Conservation (phyloP, 2,888 invertebrate species). For the Nemapogon koenigi region DNA sequence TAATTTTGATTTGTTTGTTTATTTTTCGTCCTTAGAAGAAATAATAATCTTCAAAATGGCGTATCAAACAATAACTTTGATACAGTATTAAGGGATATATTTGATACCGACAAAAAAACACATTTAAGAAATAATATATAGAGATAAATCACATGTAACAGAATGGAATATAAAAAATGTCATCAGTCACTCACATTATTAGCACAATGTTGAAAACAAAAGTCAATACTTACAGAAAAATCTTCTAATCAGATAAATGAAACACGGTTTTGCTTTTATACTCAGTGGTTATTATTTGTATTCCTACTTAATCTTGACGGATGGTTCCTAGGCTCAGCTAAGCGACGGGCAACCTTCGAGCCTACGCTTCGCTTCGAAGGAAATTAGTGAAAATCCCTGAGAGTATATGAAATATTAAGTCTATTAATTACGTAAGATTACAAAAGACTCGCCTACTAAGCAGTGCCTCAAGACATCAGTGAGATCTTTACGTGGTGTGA, state of each 20-base stretch:
- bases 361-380: conserved; percentile 14
- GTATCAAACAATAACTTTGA: no score
- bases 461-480: conserved; percentile 27
- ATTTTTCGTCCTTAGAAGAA: no score
- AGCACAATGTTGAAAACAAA: no score
- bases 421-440: conserved; percentile 47
- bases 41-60: no score
- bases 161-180: no score
- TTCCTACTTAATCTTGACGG: conserved; percentile 10
- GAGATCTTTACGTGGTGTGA: conserved; percentile 44
- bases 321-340: conserved; percentile 11
- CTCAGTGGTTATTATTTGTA: conserved; percentile 8
- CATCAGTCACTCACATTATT: no score
- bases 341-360: conserved; percentile 4
- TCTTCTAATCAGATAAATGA: conserved; percentile 7
- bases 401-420: conserved; percentile 49
- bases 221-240: no score
- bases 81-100: no score
- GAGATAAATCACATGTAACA: no score
- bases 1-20: no score
- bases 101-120: no score
- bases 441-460: conserved; percentile 38
- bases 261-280: conserved; percentile 12
- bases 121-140: no score
- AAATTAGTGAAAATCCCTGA: conserved; percentile 44